These are phyloP conservation scores for Puffinus mauretanicus DNA, from an alignment of 2,113 vertebrate species.

Conservation along the genomic window DNA sequence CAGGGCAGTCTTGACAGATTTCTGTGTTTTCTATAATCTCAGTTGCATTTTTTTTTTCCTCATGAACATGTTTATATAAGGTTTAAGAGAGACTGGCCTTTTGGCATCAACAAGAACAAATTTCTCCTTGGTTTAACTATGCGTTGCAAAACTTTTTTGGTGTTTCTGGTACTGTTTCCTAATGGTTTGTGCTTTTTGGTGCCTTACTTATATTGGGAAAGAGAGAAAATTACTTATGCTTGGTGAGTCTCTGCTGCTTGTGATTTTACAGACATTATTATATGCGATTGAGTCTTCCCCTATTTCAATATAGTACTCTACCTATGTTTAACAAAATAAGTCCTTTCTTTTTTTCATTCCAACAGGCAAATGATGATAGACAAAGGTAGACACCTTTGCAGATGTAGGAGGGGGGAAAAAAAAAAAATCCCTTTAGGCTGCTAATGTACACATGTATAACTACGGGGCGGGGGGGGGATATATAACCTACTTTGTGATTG, in stretches of 20 bases:
- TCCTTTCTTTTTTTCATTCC: background rate
- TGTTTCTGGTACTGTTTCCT: background rate
- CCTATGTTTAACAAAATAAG: background rate
- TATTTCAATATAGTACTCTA: background rate
- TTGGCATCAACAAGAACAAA: background rate
- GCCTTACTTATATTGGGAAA: background rate
- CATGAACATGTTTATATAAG: background rate
- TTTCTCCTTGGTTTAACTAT: background rate
- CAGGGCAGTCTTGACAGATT: background rate
- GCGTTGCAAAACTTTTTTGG: background rate
- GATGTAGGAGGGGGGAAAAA: background rate
- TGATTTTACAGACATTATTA: background rate
- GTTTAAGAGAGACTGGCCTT: background rate
- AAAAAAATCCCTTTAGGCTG: background rate
- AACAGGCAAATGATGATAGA: too few relatives aligned
- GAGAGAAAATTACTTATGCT: background rate
- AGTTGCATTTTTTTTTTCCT: background rate
- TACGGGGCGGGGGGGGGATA: fast-evolving
- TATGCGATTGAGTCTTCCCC: background rate
- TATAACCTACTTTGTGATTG: background rate
- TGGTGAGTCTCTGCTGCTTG: background rate
- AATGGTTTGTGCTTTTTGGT: background rate
- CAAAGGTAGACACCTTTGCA: background rate
- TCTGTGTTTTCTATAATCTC: background rate
- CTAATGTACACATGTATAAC: background rate